Evolutionary conservation across 2,113 vertebrate genomes (phyloP), one percentile per base, ranked within the genome.

Genomic region (Psettodes erumei): DNA sequence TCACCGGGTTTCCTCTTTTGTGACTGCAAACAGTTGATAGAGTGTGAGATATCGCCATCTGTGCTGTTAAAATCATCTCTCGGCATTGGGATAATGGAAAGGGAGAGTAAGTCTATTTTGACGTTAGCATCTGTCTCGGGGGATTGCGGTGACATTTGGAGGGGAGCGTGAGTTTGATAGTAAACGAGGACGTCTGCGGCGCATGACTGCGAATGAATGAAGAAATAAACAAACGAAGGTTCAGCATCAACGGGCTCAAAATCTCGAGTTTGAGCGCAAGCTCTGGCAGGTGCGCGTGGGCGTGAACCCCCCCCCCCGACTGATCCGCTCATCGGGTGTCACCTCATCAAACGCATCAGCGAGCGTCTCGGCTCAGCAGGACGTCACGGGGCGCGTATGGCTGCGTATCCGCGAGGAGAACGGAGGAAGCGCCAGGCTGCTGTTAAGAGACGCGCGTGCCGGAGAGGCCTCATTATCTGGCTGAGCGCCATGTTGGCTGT

Each of bases 381-480:
- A 59, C 28, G 47, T 69, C 53, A 59, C 23, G n/a, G n/a, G n/a
- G n/a, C n/a, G n/a, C n/a, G n/a, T n/a, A n/a, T n/a, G n/a, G n/a
- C n/a, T n/a, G n/a, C n/a, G n/a, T n/a, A n/a, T n/a, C n/a, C n/a
- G n/a, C n/a, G n/a, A n/a, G n/a, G n/a, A n/a, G n/a, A n/a, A n/a
- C n/a, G n/a, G 19, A 47, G 56, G 73, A 77, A 58, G 33, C 25
- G 18, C 56, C 27, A 23, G 37, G 32, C 51, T 66, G 32, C 66
- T 80, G 60, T 75, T 62, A 69, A 69, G 68, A 69, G 62, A 67
- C 67, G 32, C 80, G 71, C 37, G 28, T 40, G 72, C 58, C 53
- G 60, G 47, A 75, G 53, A 68, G 51, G 71, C 23, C 75, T 87
- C 65, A 80, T 83, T 79, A 86, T 82, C 12, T 50, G 30, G 65